Percentiles rank a stretch among this genome's conserved stretches.
phyloP scores from a whole-genome alignment of 2,888 invertebrate genomes.

The Pollenia amentaria region DNA sequence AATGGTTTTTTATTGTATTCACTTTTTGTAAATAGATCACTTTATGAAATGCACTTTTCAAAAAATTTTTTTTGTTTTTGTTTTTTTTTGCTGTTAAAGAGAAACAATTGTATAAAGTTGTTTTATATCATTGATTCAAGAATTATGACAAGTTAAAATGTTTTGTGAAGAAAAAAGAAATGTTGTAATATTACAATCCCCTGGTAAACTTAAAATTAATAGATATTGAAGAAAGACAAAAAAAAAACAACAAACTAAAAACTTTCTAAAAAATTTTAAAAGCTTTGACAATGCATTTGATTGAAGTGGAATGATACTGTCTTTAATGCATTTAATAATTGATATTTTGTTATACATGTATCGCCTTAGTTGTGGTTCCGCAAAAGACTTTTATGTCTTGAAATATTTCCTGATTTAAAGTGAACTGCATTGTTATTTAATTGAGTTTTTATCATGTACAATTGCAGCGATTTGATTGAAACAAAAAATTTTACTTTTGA shows the following conservation, averaged over 20 bases:
- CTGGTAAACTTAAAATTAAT: too few relatives aligned
- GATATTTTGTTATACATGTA: slow-evolving; percentile 5
- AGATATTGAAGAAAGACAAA: slow-evolving; percentile 1
- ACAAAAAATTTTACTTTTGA: too few relatives aligned
- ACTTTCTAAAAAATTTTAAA: slow-evolving; percentile 30
- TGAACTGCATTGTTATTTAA: too few relatives aligned
- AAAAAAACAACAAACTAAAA: not conserved
- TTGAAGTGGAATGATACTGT: not conserved
- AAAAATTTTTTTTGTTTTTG: not conserved
- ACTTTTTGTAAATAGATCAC: slow-evolving; percentile 43
- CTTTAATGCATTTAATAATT: slow-evolving; percentile 17
- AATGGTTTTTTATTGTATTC: slow-evolving; percentile 20
- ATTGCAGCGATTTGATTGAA: too few relatives aligned
- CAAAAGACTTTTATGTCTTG: not conserved
- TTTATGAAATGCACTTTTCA: slow-evolving; percentile 30
- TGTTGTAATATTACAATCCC: slow-evolving; percentile 10
- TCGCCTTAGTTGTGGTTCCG: not conserved
- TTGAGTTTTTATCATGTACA: too few relatives aligned
- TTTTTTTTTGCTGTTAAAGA: not conserved
- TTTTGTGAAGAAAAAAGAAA: not conserved
- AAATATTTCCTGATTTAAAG: not conserved
- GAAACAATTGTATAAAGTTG: slow-evolving; percentile 25
- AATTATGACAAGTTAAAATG: slow-evolving; percentile 61
- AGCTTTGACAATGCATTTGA: slow-evolving; percentile 19
- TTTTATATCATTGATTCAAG: slow-evolving; percentile 42